Conservation (phyloP, 2,113 vertebrate genomes). For the Glaucomys volans region DNA sequence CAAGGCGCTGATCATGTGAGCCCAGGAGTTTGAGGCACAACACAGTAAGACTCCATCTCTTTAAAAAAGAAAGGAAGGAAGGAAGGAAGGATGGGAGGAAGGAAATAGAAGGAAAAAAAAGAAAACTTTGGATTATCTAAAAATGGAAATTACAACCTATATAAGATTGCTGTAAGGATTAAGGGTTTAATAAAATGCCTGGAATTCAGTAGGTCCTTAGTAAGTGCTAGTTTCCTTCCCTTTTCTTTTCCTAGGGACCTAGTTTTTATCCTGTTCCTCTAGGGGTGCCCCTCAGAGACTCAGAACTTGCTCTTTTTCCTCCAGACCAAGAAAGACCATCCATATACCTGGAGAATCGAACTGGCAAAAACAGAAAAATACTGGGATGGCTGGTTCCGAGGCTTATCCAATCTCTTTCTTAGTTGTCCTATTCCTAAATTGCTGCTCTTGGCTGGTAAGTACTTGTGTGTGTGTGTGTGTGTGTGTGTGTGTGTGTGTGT, state of each 20-base stretch:
- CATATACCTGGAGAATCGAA: constrained; percentile 98
- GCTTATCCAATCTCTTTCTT: constrained; percentile 97
- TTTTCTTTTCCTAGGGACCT: constrained; percentile 28
- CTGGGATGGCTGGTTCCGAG: constrained; percentile 99
- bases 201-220: background rate
- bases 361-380: constrained; percentile 98
- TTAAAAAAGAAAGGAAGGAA: background rate
- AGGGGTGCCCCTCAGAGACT: constrained; percentile 30
- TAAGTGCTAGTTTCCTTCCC: constrained; percentile 55
- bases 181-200: constrained; percentile 32
- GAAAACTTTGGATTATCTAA: background rate
- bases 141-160: background rate
- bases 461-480: background rate
- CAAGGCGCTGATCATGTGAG: background rate
- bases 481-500: background rate
- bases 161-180: background rate
- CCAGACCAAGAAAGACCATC: constrained; percentile 94
- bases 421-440: constrained; percentile 95
- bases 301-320: constrained; percentile 65
- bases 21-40: background rate
- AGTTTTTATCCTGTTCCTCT: constrained; percentile 42
- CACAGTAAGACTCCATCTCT: background rate
- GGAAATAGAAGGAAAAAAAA: constrained; percentile 22
- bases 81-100: too few species aligned
- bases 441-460: constrained; percentile 95